A percentile compares a stretch with the other conserved stretches of the same genome.
These are phyloP conservation scores for Mythimna vitellina DNA, from an alignment of 2,888 invertebrate genomes.

Conservation along the genomic window DNA sequence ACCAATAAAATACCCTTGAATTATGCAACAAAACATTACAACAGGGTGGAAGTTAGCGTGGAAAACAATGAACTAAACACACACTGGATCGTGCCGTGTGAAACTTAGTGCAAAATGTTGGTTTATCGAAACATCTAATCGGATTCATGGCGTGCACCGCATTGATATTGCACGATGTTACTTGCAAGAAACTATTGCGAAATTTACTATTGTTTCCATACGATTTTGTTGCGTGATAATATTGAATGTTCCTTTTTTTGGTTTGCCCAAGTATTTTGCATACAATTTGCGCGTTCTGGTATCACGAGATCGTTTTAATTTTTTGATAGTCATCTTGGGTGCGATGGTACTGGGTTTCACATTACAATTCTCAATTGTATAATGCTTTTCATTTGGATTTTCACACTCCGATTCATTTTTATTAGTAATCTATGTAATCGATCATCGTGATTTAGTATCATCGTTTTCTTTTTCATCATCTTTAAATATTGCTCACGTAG, in stretches of 20 bases:
- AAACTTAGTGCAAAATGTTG: constrained; percentile 71
- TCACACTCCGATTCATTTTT: constrained; percentile 49
- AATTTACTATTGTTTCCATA: constrained; percentile 77
- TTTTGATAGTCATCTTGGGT: constrained; percentile 56
- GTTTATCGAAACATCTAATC: constrained; percentile 82
- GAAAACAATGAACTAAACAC: constrained; percentile 76
- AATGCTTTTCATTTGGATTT: constrained; percentile 46
- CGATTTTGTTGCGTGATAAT: constrained; percentile 72
- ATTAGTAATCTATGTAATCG: constrained; percentile 47
- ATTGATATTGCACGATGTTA: constrained; percentile 79
- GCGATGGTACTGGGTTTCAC: constrained; percentile 30
- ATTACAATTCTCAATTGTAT: constrained; percentile 49
- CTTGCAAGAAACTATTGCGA: constrained; percentile 74
- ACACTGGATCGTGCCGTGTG: constrained; percentile 73
- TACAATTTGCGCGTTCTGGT: constrained; percentile 58
- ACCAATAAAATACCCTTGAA: constrained; percentile 66
- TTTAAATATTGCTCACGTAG: constrained; percentile 27
- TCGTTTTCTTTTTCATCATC: constrained; percentile 29
- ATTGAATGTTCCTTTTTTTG: constrained; percentile 60
- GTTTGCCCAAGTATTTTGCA: constrained; percentile 57
- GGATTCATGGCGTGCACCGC: constrained; percentile 72
- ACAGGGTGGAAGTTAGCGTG: constrained; percentile 69
- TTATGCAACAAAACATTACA: constrained; percentile 74
- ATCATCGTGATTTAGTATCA: constrained; percentile 50
- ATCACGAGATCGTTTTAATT: constrained; percentile 54